A percentile compares a stretch with the other conserved stretches of the same genome.
These are phyloP conservation scores for Leuciscus waleckii DNA, from an alignment of 2,797 vertebrate genomes.

Conservation along the genomic window DNA sequence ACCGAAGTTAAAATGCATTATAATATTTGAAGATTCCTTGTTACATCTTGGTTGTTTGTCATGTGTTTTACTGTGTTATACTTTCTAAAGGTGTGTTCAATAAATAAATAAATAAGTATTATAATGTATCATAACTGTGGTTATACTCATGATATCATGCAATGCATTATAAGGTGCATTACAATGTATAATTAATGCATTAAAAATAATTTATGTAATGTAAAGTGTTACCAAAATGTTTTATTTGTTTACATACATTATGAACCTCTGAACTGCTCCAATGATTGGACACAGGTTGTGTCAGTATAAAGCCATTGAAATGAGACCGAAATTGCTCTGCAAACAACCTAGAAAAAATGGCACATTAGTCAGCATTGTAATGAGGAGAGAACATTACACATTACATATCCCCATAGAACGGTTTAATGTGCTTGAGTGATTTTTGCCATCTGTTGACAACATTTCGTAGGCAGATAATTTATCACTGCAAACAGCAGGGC, in stretches of 20 bases:
- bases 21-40: background rate
- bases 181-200: background rate
- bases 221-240: background rate
- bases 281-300: conserved; percentile 1
- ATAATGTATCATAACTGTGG: too few relatives aligned
- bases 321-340: conserved; percentile 69
- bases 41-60: too few relatives aligned
- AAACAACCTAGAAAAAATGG: conserved; percentile 70
- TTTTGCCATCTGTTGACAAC: conserved; percentile 80
- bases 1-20: background rate
- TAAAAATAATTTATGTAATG: background rate
- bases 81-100: too few relatives aligned
- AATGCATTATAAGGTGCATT: background rate
- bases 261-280: background rate
- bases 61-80: too few relatives aligned
- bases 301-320: conserved; percentile 28
- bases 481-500: conserved; percentile 71
- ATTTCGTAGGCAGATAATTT: conserved; percentile 74
- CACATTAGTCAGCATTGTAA: conserved; percentile 73
- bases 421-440: conserved; percentile 70
- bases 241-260: background rate
- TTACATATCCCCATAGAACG: conserved; percentile 74
- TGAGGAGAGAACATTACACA: conserved; percentile 62
- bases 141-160: background rate
- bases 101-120: too few relatives aligned